These are phyloP conservation scores for Galagoides demidoff DNA, from an alignment of 2,797 vertebrate species.

Conservation along the genomic window DNA sequence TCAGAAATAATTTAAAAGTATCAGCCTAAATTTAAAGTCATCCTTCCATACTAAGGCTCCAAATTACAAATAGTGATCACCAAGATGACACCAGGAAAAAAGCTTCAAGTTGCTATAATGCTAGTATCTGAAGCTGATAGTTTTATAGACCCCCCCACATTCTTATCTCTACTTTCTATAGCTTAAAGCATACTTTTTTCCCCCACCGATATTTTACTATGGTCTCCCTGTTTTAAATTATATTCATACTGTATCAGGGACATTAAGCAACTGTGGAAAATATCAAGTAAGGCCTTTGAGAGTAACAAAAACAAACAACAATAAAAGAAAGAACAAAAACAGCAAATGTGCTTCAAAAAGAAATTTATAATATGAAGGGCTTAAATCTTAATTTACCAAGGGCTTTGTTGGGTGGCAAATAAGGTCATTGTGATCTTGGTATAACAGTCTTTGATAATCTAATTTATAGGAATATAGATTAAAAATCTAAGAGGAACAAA, in stretches of 20 bases:
- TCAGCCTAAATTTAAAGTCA: slow-evolving; percentile 42
- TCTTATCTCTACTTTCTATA: neutral
- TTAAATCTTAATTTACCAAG: slow-evolving; percentile 31
- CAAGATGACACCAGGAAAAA: neutral
- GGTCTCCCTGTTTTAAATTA: slow-evolving; percentile 2
- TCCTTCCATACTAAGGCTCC: neutral
- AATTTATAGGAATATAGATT: slow-evolving; percentile 4
- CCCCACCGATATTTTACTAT: neutral
- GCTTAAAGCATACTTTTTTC: neutral
- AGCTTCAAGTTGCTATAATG: slow-evolving; percentile 6
- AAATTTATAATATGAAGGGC: neutral
- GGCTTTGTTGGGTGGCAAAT: neutral
- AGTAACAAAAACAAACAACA: neutral
- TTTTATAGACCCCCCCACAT: neutral
- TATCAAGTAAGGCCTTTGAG: neutral
- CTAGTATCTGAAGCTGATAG: neutral
- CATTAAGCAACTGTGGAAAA: slow-evolving; percentile 16
- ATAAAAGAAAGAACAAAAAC: neutral
- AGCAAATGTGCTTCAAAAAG: neutral
- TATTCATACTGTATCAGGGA: neutral
- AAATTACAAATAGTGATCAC: neutral
- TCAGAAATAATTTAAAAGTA: slow-evolving; percentile 32
- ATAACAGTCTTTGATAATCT: slow-evolving; percentile 1
- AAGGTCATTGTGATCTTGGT: slow-evolving; percentile 28
- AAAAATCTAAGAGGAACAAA: slow-evolving; percentile 28